Evolutionary conservation across 2,113 vertebrate genomes (phyloP).

Genomic region (Pantherophis guttatus): DNA sequence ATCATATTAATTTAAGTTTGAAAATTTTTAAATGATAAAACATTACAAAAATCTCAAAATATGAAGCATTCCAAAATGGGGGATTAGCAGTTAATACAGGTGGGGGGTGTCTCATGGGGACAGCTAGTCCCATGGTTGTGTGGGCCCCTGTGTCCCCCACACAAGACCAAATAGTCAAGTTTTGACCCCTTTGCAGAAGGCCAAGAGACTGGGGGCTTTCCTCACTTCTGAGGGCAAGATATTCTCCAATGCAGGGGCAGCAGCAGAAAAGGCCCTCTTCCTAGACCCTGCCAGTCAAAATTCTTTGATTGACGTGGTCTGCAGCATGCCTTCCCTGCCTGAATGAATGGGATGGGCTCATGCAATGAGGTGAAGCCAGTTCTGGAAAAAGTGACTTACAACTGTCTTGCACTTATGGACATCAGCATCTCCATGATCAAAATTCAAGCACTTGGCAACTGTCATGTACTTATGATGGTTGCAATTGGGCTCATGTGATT

Average conservation of each 20-base stretch:
- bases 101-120: background rate
- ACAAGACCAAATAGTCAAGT: background rate
- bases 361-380: too few relatives aligned
- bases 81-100: background rate
- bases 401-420: too few relatives aligned
- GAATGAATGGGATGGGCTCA: too few relatives aligned
- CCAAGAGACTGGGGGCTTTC: background rate
- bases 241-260: background rate
- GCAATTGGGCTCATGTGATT: too few relatives aligned
- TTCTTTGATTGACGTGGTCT: background rate
- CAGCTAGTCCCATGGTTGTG: too few relatives aligned
- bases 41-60: background rate
- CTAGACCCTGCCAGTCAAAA: background rate
- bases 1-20: background rate
- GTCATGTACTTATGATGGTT: too few relatives aligned
- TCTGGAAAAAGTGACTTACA: too few relatives aligned
- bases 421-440: too few relatives aligned
- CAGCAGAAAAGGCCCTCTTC: background rate
- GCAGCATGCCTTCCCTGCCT: too few relatives aligned
- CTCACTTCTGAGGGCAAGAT: background rate
- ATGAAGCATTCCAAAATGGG: background rate
- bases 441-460: too few relatives aligned
- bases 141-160: too few relatives aligned
- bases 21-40: background rate
- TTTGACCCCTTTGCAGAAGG: background rate